phyloP scores from a whole-genome alignment of 2,797 vertebrate genomes.

The Molossus alvarezi region DNA sequence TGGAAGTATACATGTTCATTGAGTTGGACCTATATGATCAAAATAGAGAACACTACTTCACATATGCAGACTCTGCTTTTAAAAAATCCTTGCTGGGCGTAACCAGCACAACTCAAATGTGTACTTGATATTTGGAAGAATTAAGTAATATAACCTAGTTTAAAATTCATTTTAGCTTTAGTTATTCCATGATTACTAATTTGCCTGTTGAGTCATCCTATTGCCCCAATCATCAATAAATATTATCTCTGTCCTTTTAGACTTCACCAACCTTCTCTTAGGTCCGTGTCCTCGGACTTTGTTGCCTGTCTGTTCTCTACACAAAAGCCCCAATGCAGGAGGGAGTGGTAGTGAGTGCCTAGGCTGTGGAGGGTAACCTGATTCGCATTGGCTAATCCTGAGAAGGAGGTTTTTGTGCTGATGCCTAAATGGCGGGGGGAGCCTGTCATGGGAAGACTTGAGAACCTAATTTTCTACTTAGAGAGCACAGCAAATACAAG shows the following conservation, averaged over 20 bases:
- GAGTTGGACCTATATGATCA: neutral
- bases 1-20: neutral
- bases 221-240: neutral
- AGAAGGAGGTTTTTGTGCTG: neutral
- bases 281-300: neutral
- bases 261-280: neutral
- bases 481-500: neutral
- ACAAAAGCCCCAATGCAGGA: neutral
- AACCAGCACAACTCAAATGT: neutral
- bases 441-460: neutral
- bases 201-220: neutral
- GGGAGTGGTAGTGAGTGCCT: neutral
- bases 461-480: neutral
- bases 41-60: neutral
- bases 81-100: neutral
- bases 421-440: neutral
- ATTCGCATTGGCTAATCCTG: neutral
- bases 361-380: neutral
- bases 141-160: neutral
- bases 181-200: neutral
- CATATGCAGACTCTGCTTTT: neutral
- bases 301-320: neutral
- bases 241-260: neutral
- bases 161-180: neutral
- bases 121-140: constrained; percentile 16